A percentile compares a stretch with the other conserved stretches of the same genome.
Evolutionary conservation across 1,140 invertebrate species (phyloP).

Genomic region (Eumeta japonica): DNA sequence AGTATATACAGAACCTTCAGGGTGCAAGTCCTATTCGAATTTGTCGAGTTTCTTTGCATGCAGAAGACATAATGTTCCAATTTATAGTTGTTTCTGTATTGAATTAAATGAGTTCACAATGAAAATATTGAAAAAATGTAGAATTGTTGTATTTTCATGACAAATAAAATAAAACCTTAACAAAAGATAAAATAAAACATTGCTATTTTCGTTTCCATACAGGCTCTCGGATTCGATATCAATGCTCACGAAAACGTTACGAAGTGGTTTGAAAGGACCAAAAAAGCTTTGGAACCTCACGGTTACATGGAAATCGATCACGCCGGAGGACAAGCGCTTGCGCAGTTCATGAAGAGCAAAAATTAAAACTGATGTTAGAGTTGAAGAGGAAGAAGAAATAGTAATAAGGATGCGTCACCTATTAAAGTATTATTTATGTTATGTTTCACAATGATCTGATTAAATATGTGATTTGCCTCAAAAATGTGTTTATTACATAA

Average conservation of each 20-base stretch:
- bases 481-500: too few species aligned
- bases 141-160: too few species aligned
- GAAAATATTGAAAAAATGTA: too few species aligned
- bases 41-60: too few species aligned
- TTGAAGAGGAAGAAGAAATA: too few species aligned
- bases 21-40: too few species aligned
- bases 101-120: too few species aligned
- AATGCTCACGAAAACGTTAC: slow-evolving; percentile 66
- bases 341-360: slow-evolving; percentile 35
- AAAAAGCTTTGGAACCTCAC: slow-evolving; percentile 62
- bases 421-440: neutral
- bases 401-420: neutral
- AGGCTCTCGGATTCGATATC: slow-evolving; percentile 68
- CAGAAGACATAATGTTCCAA: too few species aligned
- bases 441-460: neutral
- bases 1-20: too few species aligned
- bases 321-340: slow-evolving; percentile 46
- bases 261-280: slow-evolving; percentile 69
- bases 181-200: neutral
- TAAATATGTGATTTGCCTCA: too few species aligned
- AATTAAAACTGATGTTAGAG: too few species aligned
- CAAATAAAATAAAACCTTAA: neutral
- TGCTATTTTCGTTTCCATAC: slow-evolving; percentile 36
- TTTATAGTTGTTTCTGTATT: too few species aligned
- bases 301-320: slow-evolving; percentile 71